Evolutionary conservation across 2,797 vertebrate genomes (phyloP).

Genomic region (Sitta carolinensis): DNA sequence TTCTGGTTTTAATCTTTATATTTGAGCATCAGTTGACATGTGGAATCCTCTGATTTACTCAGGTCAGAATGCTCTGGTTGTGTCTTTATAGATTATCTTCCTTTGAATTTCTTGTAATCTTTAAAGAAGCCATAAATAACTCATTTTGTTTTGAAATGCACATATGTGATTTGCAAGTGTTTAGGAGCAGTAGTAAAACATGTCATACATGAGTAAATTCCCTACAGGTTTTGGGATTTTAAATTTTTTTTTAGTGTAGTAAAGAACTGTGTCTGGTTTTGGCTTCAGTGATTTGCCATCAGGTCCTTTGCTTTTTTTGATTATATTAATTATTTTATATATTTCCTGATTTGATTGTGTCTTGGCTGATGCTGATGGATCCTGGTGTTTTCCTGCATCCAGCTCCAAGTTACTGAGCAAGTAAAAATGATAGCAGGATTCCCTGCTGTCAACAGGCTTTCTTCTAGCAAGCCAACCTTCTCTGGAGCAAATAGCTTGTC

Average conservation of each 20-base stretch:
- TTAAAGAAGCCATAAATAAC: background rate
- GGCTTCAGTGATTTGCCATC: background rate
- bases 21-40: background rate
- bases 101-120: background rate
- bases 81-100: background rate
- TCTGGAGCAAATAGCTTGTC: background rate
- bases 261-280: background rate
- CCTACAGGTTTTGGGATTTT: background rate
- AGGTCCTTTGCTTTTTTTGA: background rate
- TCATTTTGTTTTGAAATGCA: background rate
- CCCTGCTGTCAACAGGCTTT: background rate
- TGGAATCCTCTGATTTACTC: background rate
- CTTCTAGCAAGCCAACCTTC: background rate
- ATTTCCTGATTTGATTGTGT: slow-evolving; percentile 22
- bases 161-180: background rate
- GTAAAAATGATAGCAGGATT: background rate
- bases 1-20: background rate
- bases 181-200: background rate
- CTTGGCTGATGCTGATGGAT: background rate
- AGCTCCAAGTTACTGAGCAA: background rate
- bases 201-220: background rate
- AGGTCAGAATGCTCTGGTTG: background rate
- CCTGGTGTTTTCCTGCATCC: background rate
- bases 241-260: background rate
- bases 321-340: background rate